phyloP scores from a whole-genome alignment of 2,113 vertebrate species.

The Lanius ludovicianus region DNA sequence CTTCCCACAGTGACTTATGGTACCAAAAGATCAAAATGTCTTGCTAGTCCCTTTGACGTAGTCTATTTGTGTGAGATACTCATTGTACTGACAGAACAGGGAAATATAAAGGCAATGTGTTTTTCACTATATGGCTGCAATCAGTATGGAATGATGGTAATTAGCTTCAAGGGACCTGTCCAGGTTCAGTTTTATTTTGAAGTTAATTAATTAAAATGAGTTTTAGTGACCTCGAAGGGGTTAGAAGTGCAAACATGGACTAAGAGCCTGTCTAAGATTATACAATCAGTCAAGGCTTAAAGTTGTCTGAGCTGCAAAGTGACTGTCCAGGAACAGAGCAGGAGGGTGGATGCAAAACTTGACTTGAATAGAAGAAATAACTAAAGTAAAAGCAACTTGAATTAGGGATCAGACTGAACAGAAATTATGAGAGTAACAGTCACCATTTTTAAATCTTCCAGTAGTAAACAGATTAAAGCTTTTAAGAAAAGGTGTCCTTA shows the following conservation, averaged over 20 bases:
- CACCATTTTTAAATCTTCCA: not conserved
- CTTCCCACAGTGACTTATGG: not conserved
- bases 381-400: not conserved
- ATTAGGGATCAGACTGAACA: not conserved
- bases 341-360: not conserved
- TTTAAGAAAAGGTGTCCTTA: not conserved
- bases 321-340: not conserved
- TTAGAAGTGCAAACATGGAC: not conserved
- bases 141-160: not conserved
- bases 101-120: not conserved
- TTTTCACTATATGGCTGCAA: not conserved
- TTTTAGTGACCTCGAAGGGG: not conserved
- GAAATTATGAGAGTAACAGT: not conserved
- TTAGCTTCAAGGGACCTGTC: not conserved
- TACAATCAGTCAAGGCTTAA: not conserved
- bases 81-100: not conserved
- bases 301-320: not conserved
- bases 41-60: not conserved
- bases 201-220: not conserved
- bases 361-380: not conserved
- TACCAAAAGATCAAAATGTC: not conserved
- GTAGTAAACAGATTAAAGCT: not conserved
- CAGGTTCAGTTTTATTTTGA: not conserved
- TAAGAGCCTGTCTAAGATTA: not conserved
- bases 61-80: not conserved